phyloP scores from a whole-genome alignment of 2,888 invertebrate genomes.

The Argyresthia albistria region DNA sequence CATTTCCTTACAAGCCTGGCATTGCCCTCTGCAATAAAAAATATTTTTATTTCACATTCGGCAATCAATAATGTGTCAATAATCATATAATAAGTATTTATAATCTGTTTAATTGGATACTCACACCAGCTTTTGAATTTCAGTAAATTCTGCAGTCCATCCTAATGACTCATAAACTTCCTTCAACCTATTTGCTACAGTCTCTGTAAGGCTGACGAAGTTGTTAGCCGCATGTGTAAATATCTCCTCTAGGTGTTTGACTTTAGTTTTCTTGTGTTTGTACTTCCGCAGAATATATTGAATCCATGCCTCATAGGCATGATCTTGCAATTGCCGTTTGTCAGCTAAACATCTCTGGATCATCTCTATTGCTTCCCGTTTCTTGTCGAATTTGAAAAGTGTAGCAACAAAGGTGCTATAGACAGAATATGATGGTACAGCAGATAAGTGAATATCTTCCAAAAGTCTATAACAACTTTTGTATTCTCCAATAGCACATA shows the following conservation, averaged over 20 bases:
- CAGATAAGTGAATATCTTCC: constrained; percentile 67
- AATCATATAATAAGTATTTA: neutral
- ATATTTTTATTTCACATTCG: neutral
- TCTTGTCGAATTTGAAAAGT: constrained; percentile 72
- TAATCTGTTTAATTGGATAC: no score
- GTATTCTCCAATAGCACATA: constrained; percentile 78
- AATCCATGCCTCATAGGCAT: constrained; percentile 68
- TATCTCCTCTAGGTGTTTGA: constrained; percentile 67
- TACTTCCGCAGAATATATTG: constrained; percentile 50
- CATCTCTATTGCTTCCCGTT: constrained; percentile 72
- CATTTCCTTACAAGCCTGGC: constrained; percentile 66
- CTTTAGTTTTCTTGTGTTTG: constrained; percentile 34
- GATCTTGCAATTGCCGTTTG: constrained; percentile 48
- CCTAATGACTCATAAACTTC: constrained; percentile 31
- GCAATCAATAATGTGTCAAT: constrained; percentile 1
- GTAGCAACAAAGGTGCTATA: constrained; percentile 70
- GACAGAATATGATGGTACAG: constrained; percentile 49
- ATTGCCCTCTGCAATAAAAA: constrained; percentile 65
- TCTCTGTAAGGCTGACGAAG: constrained; percentile 35
- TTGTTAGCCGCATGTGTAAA: constrained; percentile 67
- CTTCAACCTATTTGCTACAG: constrained; percentile 33
- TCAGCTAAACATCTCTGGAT: constrained; percentile 67
- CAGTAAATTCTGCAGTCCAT: constrained; percentile 39
- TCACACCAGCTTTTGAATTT: constrained; percentile 18
- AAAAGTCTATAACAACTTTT: constrained; percentile 72